phyloP scores from a whole-genome alignment of 2,113 vertebrate species.

The Indicator indicator region DNA sequence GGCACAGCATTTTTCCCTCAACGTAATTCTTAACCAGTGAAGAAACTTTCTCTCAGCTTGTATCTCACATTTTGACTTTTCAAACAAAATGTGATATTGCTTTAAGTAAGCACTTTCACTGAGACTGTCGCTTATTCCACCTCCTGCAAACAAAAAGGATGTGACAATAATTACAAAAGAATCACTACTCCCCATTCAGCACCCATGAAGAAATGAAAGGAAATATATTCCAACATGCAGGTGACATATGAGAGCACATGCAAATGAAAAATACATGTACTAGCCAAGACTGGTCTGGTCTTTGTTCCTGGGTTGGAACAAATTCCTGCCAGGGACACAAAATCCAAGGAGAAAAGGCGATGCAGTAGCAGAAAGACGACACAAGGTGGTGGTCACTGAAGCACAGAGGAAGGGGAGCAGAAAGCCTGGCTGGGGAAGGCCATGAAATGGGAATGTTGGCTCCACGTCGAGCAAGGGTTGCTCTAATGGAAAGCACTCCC shows the following conservation, averaged over 20 bases:
- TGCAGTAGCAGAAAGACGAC: slow-evolving; percentile 6
- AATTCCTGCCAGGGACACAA: neutral
- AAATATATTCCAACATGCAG: neutral
- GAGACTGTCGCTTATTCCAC: neutral
- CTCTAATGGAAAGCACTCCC: slow-evolving; percentile 20
- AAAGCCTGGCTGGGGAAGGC: neutral
- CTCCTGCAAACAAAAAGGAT: neutral
- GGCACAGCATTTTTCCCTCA: neutral
- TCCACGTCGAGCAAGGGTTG: neutral
- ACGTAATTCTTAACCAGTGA: neutral
- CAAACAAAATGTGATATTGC: neutral
- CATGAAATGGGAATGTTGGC: slow-evolving; percentile 34
- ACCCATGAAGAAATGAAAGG: neutral
- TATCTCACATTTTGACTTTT: neutral
- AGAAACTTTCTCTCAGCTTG: neutral
- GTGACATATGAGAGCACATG: neutral
- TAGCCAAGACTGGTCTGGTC: neutral
- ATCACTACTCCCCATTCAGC: neutral
- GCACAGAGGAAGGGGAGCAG: neutral
- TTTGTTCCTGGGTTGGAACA: slow-evolving; percentile 4
- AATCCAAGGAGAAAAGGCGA: neutral
- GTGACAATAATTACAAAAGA: slow-evolving; percentile 2
- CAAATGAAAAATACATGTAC: neutral
- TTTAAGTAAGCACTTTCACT: slow-evolving; percentile 32
- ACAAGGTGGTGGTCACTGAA: slow-evolving; percentile 27